Base-by-base conservation (phyloP, 2,888 invertebrate species). In the Ectobius pallidus region DNA sequence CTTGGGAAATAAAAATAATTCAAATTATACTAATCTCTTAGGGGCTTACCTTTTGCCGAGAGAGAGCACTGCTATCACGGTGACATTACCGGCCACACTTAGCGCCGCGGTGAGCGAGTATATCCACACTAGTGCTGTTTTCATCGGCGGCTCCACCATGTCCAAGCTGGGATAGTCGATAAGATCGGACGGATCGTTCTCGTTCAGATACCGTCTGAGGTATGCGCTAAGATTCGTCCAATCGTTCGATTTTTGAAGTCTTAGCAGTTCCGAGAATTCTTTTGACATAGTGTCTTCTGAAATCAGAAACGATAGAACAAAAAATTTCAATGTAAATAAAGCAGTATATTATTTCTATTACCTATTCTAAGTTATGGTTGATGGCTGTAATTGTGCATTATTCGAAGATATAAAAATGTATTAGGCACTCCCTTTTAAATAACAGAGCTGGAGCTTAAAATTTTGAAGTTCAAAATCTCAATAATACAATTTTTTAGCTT, bases 91-190 rank as follows among this genome's bases (percentile, higher is more conserved):
- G 2, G 81, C 76, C 4, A 86, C 79, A 9, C 85, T 83, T 27
- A 84, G 77, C 2, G 83, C 73, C 7, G 85, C 83, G 1, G 85
- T 84, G 32, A 84, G 70, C 0, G 83, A 82, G 78, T 85, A 86
- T 30, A 85, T 73, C 3, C 80, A 69, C 49, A 85, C 83, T 18
- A 84, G 78, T 9, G 79, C 78, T 6, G 79, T 77, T 73, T 82
- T 81, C 27, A 79, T 73, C 16, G 76, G 75, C 11, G 74, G 77
- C 3, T 78, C 78, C 11, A 80, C 79, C 14, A 77, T 78, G 52
- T 79, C 80, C 75, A 80, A 75, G 49, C 78, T 78, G 6, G 79
- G 80, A 69, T 77, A 65, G 18, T 65, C 65, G 2, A 65, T 65
- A n/a, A 65, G 27, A 27, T 46, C 65, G 0, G 65, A 65, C 3